Evolutionary conservation across 2,113 vertebrate species (phyloP).

Genomic region (Lathamus discolor): DNA sequence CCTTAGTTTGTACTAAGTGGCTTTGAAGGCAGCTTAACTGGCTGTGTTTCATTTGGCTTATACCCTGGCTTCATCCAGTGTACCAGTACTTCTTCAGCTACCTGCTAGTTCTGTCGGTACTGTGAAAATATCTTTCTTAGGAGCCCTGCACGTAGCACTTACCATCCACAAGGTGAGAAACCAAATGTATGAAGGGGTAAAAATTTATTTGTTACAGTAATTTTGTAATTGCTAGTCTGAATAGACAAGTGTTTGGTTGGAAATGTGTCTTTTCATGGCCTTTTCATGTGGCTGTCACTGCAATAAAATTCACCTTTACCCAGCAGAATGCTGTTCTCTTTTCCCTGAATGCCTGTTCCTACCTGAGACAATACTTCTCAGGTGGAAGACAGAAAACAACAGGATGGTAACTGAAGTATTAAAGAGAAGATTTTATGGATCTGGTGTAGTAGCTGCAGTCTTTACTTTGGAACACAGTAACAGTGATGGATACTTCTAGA

Average conservation of each 20-base stretch:
- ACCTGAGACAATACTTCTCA: background rate
- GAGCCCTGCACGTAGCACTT: background rate
- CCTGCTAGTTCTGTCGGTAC: background rate
- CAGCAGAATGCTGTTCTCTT: background rate
- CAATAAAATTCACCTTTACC: slow-evolving; percentile 53
- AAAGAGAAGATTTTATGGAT: background rate
- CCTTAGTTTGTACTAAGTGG: background rate
- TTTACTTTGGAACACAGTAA: background rate
- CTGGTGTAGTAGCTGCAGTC: background rate
- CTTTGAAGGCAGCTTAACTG: background rate
- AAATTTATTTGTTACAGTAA: slow-evolving; percentile 12
- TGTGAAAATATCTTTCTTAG: background rate
- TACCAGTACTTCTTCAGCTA: background rate
- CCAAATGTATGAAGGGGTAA: slow-evolving; percentile 25
- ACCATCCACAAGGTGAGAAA: background rate
- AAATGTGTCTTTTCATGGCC: background rate
- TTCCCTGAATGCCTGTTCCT: background rate
- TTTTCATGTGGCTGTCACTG: background rate
- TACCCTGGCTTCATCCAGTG: background rate
- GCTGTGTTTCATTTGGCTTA: background rate
- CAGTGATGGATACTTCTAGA: background rate
- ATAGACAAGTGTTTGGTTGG: background rate
- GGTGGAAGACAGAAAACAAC: background rate
- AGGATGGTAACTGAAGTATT: background rate
- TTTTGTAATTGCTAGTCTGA: background rate